Conservation (phyloP, 2,888 invertebrate genomes). For the Ophion ellenae region DNA sequence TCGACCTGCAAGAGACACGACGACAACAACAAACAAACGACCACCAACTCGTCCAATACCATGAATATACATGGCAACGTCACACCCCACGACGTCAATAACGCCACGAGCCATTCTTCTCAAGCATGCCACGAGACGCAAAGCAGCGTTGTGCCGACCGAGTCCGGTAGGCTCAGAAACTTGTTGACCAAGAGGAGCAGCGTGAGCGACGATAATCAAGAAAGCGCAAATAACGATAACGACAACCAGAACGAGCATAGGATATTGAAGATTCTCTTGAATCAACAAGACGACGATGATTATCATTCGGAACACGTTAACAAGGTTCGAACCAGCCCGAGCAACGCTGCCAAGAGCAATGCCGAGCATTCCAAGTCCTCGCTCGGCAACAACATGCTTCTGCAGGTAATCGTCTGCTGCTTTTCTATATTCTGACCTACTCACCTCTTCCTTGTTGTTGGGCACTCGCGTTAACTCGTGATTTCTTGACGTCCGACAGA, state of each 20-base stretch:
- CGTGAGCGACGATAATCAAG: slow-evolving; percentile 76
- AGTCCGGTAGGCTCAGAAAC: slow-evolving; percentile 85
- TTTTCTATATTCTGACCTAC: slow-evolving; percentile 17
- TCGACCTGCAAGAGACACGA: slow-evolving; percentile 67
- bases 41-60: slow-evolving; percentile 44
- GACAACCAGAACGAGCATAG: slow-evolving; percentile 84
- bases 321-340: slow-evolving; percentile 83
- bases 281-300: slow-evolving; percentile 88
- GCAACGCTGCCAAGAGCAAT: slow-evolving; percentile 75
- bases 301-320: slow-evolving; percentile 84
- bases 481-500: too few relatives aligned
- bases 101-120: slow-evolving; percentile 26
- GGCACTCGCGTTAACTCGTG: too few relatives aligned
- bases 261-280: slow-evolving; percentile 87
- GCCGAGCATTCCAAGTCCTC: slow-evolving; percentile 83
- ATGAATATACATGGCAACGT: slow-evolving; percentile 56
- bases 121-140: slow-evolving; percentile 70
- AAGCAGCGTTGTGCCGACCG: slow-evolving; percentile 78
- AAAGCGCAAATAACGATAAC: slow-evolving; percentile 75
- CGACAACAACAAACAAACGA: slow-evolving; percentile 44
- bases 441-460: too few relatives aligned
- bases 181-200: slow-evolving; percentile 83
- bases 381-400: slow-evolving; percentile 87
- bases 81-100: slow-evolving; percentile 9
- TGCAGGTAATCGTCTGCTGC: slow-evolving; percentile 85